phyloP scores from a whole-genome alignment of 2,888 invertebrate genomes.

The Agelastica alni region DNA sequence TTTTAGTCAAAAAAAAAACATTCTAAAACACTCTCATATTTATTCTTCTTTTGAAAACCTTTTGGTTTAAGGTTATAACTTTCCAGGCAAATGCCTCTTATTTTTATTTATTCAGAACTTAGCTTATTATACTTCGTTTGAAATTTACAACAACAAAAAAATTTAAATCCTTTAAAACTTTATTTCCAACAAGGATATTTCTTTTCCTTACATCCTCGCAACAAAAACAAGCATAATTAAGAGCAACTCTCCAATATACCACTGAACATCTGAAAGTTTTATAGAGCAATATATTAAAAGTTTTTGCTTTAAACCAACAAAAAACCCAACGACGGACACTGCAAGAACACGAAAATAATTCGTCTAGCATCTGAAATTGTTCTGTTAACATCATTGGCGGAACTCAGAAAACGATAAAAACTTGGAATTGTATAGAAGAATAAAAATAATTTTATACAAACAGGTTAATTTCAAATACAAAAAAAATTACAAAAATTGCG shows the following conservation, averaged over 20 bases:
- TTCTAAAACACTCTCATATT: too few species aligned
- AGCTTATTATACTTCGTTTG: too few species aligned
- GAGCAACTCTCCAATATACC: slow-evolving; percentile 8
- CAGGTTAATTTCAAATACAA: too few species aligned
- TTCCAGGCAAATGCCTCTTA: neutral
- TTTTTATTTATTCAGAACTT: neutral
- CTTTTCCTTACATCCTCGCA: neutral
- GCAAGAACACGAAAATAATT: slow-evolving; percentile 22
- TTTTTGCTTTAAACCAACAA: slow-evolving; percentile 11
- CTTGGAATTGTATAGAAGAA: too few species aligned
- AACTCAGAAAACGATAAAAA: too few species aligned
- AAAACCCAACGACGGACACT: slow-evolving; percentile 12
- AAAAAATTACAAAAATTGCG: too few species aligned
- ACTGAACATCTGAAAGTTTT: slow-evolving; percentile 16
- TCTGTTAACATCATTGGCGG: neutral
- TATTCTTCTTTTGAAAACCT: too few species aligned
- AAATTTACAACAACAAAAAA: too few species aligned
- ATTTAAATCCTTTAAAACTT: too few species aligned
- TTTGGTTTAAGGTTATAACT: neutral
- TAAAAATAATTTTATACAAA: too few species aligned
- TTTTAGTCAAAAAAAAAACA: too few species aligned
- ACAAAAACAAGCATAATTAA: slow-evolving; percentile 5
- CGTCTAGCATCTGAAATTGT: slow-evolving; percentile 11
- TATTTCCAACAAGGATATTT: too few species aligned
- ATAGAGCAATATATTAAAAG: slow-evolving; percentile 9